Base-by-base conservation (phyloP, 2,113 vertebrate genomes). In the Turdus rufiventris region DNA sequence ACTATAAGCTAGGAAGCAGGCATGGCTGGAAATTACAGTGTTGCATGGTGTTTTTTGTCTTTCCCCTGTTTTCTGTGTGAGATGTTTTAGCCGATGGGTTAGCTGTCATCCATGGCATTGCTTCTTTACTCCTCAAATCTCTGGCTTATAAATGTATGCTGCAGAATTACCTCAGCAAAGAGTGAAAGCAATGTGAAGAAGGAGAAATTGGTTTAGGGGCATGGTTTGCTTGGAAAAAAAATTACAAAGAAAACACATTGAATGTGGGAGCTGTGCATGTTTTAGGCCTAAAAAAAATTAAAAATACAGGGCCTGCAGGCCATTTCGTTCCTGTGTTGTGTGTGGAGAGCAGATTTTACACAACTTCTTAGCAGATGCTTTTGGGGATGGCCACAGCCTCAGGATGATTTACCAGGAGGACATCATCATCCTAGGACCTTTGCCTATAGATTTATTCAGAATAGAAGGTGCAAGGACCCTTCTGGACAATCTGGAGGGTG, bases 381-480 rank as follows among this genome's bases (percentile, higher is more conserved):
- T 95, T 88, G 91, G 96, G 89, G 72, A 53, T 66, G 76, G 68
- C 61, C 91, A 51, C 58, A 92, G 79, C 58, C 74, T 94, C 13
- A 0, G 76, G 95, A 66, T 96, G 54, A 75, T 96, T 93, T 89
- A 86, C 84, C 92, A 72, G 80, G 91, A 95, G 87, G 34, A 70
- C 93, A 94, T 95, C 78, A 54, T 73, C 94, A 71, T 88, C 89
- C 91, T 94, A 97, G 94, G 89, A 97, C 97, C 76, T 96, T 94
- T 97, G 94, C 91, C 88, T 97, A 66, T 96, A 96, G 96, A 97
- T 96, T 95, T 97, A 93, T 97, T 91, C 90, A 79, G 75, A 91
- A 70, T 79, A 93, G 92, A 95, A 96, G 81, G 81, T 84, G 95
- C 82, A 93, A 97, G 93, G 53, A 97, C 87, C 91, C 96, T 97